A percentile compares a stretch with the other conserved stretches of the same genome.
Evolutionary conservation across 2,888 invertebrate genomes (phyloP).

Genomic region (Charanyca ferruginea): DNA sequence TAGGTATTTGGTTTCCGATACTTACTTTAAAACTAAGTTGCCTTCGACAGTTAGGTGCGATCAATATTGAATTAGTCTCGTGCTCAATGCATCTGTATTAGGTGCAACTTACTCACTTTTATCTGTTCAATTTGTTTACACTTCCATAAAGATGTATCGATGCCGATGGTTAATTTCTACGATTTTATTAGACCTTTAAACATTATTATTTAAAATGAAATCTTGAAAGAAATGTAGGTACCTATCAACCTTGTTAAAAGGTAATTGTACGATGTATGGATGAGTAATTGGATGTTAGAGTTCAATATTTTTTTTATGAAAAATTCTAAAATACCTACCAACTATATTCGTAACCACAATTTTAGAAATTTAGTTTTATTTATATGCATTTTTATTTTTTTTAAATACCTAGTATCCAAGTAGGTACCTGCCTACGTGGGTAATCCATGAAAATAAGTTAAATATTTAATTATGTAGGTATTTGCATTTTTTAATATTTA

Average conservation of each 20-base stretch:
- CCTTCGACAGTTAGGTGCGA: neutral
- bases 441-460: too few species aligned
- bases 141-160: neutral
- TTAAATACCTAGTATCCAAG: too few species aligned
- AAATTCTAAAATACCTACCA: too few species aligned
- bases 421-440: too few species aligned
- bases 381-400: too few species aligned
- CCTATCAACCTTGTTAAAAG: neutral
- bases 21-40: constrained; percentile 35
- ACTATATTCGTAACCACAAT: too few species aligned
- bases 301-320: too few species aligned
- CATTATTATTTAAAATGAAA: constrained; percentile 5
- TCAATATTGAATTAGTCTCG: constrained; percentile 21
- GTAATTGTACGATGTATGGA: neutral
- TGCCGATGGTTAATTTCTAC: neutral
- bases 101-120: neutral
- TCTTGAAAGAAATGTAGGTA: constrained; percentile 1
- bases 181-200: neutral
- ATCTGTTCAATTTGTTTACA: constrained; percentile 19
- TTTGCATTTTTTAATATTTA: neutral
- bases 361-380: too few species aligned
- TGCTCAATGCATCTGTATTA: neutral
- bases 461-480: too few species aligned
- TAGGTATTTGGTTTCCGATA: constrained; percentile 34
- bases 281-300: neutral